A percentile compares a stretch with the other conserved stretches of the same genome.
Conservation (phyloP, 1,140 invertebrate species). For the Cyphomyrmex costatus region DNA sequence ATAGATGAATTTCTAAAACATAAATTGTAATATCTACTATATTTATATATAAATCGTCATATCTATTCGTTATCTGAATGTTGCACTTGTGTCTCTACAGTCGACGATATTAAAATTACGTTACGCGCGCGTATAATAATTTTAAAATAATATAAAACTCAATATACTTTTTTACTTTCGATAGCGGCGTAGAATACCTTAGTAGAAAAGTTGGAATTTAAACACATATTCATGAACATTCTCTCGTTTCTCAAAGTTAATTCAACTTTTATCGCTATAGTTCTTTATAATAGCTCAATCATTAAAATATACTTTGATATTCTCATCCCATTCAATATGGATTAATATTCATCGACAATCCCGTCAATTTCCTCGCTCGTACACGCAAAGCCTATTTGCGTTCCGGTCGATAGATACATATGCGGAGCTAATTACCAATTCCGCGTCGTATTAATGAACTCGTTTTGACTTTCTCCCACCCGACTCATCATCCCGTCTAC, state of each 20-base stretch:
- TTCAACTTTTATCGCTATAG: neutral
- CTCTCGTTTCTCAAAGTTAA: neutral
- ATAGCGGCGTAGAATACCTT: neutral
- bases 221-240: neutral
- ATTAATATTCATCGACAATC: neutral
- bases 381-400: slow-evolving; percentile 5
- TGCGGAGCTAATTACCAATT: slow-evolving; percentile 46
- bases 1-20: neutral
- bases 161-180: neutral
- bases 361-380: neutral
- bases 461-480: slow-evolving; percentile 42
- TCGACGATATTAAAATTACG: neutral
- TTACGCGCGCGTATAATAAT: neutral
- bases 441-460: slow-evolving; percentile 50
- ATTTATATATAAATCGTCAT: slow-evolving; percentile 8
- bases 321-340: neutral
- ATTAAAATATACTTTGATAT: neutral
- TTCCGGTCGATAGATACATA: slow-evolving; percentile 23
- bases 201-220: neutral
- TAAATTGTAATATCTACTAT: neutral
- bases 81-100: neutral
- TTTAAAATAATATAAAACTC: slow-evolving; percentile 16
- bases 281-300: neutral
- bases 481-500: neutral
- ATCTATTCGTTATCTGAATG: neutral